Base-by-base conservation (phyloP, 2,888 invertebrate species). In the Leistus spinibarbis region DNA sequence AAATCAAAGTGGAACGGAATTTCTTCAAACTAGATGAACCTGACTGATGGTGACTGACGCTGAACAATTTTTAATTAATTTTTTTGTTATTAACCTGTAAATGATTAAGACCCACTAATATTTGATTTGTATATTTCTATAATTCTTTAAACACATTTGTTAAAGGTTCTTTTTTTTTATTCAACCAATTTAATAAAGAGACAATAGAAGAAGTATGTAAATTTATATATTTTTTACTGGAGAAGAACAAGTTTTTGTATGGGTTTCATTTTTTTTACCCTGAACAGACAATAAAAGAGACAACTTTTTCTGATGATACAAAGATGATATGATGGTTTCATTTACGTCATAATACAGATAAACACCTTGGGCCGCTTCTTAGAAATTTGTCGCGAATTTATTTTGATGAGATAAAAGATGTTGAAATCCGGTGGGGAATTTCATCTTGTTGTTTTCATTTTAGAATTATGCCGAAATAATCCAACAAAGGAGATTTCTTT, bases 261-360 rank as follows among this genome's bases (percentile, higher is more conserved):
- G 3, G 40, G 40, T 40, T 40, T 40, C 7, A 5, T 13, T 40
- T 40, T 40, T 40, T 40, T 40, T 40, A 10, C 3, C 13, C 40
- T 40, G 7, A 40, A 40, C 40, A 40, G 13, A 40, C 13, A 40
- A 40, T 40, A 57, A 57, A 57, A 57, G 17, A 17, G 63, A 70
- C 70, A 70, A 70, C 70, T 70, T 70, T 69, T 40, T 70, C 63
- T 70, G 62, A 62, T 5, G 70, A 70, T 70, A 62, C 63, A 63
- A 54, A 70, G 63, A 70, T 70, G 63, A 70, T 70, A 70, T 63
- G 62, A 63, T 70, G 70, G 63, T 70, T 62, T 63, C 62, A 63
- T 70, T 63, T 63, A 40, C 70, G 63, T 70, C 70, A 70, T 23
- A 70, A 69, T 23, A 22, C 40, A 70, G 54, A 70, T 40, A 63